phyloP scores from a whole-genome alignment of 2,113 vertebrate genomes.

The Rousettus leschenaultii region DNA sequence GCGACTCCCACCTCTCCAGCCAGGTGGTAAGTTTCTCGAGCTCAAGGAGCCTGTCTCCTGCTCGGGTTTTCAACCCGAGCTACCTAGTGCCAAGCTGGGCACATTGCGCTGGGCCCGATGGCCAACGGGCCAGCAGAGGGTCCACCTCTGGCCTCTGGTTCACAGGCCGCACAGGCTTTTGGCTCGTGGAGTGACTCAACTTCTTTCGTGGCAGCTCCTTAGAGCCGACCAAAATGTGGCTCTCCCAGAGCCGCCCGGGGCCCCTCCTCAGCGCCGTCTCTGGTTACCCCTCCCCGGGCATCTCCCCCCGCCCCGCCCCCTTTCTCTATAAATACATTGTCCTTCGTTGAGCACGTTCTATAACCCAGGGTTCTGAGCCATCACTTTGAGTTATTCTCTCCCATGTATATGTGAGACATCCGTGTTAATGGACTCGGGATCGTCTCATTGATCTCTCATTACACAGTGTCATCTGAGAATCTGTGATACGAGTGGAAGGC shows the following conservation, averaged over 20 bases:
- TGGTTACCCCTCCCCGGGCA: not conserved
- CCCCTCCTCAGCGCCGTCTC: too few relatives aligned
- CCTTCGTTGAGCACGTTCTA: not conserved
- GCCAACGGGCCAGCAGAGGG: not conserved
- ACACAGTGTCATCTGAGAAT: not conserved
- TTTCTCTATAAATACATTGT: not conserved
- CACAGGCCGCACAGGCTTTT: not conserved
- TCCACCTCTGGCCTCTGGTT: not conserved
- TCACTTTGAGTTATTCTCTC: not conserved
- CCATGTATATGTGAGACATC: not conserved
- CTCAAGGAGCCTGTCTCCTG: not conserved
- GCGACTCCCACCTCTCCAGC: not conserved
- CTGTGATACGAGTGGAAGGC: not conserved
- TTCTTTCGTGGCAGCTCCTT: not conserved
- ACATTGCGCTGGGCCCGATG: rapidly evolving
- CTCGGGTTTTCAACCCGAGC: not conserved
- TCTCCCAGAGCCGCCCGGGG: too few relatives aligned
- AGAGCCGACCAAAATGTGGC: not conserved
- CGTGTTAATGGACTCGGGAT: not conserved
- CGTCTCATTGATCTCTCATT: not conserved
- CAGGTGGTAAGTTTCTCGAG: not conserved
- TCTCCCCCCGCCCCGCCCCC: not conserved
- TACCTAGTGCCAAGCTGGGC: not conserved
- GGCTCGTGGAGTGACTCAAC: not conserved
- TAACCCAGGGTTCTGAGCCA: not conserved